These are phyloP conservation scores for Pharmacophagus antenor DNA, from an alignment of 2,888 invertebrate genomes.

Conservation along the genomic window DNA sequence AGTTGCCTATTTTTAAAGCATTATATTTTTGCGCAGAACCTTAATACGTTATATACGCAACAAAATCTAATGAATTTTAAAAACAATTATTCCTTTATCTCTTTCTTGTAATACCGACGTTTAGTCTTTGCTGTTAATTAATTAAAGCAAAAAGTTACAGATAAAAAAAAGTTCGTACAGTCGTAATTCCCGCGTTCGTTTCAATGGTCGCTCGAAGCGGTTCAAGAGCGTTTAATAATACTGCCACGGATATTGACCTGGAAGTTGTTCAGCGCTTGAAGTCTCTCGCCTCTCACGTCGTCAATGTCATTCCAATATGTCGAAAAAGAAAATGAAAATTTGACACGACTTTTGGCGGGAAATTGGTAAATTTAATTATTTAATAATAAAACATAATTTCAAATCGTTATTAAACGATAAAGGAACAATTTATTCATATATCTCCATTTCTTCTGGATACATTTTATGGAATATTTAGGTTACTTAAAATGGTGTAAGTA, in stretches of 20 bases:
- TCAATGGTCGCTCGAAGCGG: neutral
- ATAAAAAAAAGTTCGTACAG: neutral
- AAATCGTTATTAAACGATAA: no score
- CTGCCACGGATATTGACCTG: constrained; percentile 58
- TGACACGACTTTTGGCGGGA: neutral
- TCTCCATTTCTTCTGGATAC: no score
- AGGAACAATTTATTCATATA: no score
- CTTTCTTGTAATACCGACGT: neutral
- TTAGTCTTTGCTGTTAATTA: neutral
- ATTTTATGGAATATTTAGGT: no score
- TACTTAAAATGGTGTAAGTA: no score
- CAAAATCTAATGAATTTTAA: no score
- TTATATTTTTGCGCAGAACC: no score
- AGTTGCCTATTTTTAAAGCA: no score
- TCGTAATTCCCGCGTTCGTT: neutral
- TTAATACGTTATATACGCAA: no score
- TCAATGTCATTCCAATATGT: constrained; percentile 5
- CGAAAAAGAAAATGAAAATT: neutral
- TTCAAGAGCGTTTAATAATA: constrained; percentile 28
- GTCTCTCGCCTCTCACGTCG: constrained; percentile 10
- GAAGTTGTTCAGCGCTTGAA: neutral
- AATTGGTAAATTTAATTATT: neutral
- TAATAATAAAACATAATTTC: no score
- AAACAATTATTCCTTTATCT: neutral
- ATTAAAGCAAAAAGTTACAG: neutral